Conservation (phyloP, 2,888 invertebrate species). For the Bruchidius siliquastri region DNA sequence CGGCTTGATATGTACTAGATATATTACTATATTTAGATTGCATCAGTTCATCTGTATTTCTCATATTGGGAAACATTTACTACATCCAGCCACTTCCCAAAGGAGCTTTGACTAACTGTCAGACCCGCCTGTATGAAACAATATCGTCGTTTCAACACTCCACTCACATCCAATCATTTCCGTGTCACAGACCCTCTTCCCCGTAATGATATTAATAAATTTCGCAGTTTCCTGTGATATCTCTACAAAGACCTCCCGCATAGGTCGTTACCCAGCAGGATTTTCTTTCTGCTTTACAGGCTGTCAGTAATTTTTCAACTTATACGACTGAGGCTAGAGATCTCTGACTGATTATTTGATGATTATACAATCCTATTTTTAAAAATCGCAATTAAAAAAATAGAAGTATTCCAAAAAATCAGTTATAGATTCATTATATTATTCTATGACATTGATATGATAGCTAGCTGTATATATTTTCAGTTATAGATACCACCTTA, state of each 20-base stretch:
- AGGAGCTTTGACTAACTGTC: neutral
- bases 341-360: neutral
- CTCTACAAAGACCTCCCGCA: constrained; percentile 18
- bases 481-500: no score
- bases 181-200: neutral
- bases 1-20: no score
- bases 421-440: no score
- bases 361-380: no score
- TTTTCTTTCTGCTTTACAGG: neutral
- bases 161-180: neutral
- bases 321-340: neutral
- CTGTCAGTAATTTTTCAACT: neutral
- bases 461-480: no score
- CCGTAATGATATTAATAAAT: neutral
- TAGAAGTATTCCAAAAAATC: no score
- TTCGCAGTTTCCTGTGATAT: neutral
- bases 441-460: no score
- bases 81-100: no score
- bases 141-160: neutral
- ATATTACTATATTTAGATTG: no score
- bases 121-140: neutral
- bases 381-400: no score
- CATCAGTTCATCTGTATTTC: no score
- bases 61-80: no score
- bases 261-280: constrained; percentile 9